Evolutionary conservation across 2,797 vertebrate genomes (phyloP).

Genomic region (Lacerta agilis): DNA sequence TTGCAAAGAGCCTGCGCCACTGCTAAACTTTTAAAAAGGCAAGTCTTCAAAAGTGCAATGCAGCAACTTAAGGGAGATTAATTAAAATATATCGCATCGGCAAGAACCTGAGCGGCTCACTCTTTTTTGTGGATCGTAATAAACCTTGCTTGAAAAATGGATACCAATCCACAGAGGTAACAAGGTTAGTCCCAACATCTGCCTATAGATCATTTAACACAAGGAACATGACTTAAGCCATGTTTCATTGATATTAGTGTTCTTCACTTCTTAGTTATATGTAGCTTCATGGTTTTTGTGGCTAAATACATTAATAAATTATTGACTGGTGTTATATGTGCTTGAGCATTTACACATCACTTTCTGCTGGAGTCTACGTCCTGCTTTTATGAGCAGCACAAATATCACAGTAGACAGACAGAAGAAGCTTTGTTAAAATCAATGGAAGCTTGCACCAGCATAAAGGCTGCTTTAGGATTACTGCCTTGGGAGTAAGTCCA

Average conservation of each 20-base stretch:
- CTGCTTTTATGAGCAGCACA: background rate
- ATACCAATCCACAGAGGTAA: background rate
- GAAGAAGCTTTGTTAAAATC: background rate
- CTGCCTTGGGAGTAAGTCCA: background rate
- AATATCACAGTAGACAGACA: no score
- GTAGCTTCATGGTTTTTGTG: background rate
- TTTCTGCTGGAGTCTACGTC: background rate
- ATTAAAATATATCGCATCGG: conserved; percentile 67
- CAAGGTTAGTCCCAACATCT: background rate
- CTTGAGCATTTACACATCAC: background rate
- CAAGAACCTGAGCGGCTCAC: conserved; percentile 57
- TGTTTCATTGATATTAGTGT: background rate
- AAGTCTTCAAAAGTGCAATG: conserved; percentile 31
- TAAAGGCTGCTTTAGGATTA: background rate
- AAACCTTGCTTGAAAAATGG: conserved; percentile 40
- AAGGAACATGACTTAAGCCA: background rate
- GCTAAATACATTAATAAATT: background rate
- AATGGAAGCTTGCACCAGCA: background rate
- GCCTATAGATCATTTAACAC: conserved; percentile 12
- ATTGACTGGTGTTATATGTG: background rate
- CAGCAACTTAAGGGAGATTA: conserved; percentile 75
- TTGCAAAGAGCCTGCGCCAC: conserved; percentile 5
- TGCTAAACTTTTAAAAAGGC: conserved; percentile 16
- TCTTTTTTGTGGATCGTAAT: conserved; percentile 48
- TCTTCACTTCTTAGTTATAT: background rate